Base-by-base conservation (phyloP, 1,140 invertebrate genomes). In the Drosophila orosa region DNA sequence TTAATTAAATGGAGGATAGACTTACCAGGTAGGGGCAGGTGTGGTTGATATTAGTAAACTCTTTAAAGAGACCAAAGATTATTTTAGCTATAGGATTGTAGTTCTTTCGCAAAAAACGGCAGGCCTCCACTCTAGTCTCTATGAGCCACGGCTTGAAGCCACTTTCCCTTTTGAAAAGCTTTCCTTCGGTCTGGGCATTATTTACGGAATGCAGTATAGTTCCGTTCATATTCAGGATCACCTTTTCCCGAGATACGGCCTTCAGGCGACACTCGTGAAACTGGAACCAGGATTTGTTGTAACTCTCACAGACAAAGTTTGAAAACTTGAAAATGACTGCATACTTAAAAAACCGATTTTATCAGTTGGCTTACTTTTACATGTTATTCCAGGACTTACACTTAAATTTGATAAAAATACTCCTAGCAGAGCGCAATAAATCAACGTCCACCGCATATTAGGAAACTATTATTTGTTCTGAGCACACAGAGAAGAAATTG, bases 101-200 rank as follows among this genome's bases (percentile, higher is more conserved):
- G 15, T 8, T 10, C 1, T 10, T 31, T 17, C 37, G 24, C 33
- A 73, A 5, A 12, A 22, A 47, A 0, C 47, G 66, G 8, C 69
- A 73, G 2, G 12, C 3, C 9, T 73, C 66, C 2, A 71, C 2
- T 29, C 5, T 55, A 6, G 5, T 7, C 1, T 40, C 15, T 0
- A 27, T 0, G 1, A 74, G 25, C 66, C 71, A 74, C 6, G 48
- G 48, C 12, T 50, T 50, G 12, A 13, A 50, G 2, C 48, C 48
- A 31, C 48, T 50, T 50, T 31, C 48, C 17, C 45, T 48, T 27
- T 48, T 48, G 8, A 29, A 17, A 0, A 29, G 0, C n/a, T 17
- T 29, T 5, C 1, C 15, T 0, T 17, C 3, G 0, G 3, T 3
- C 0, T 13, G 10, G 0, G 7, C 0, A 7, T 17, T 48, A 48